Conservation (phyloP, 2,113 vertebrate species). For the Panurus biarmicus region DNA sequence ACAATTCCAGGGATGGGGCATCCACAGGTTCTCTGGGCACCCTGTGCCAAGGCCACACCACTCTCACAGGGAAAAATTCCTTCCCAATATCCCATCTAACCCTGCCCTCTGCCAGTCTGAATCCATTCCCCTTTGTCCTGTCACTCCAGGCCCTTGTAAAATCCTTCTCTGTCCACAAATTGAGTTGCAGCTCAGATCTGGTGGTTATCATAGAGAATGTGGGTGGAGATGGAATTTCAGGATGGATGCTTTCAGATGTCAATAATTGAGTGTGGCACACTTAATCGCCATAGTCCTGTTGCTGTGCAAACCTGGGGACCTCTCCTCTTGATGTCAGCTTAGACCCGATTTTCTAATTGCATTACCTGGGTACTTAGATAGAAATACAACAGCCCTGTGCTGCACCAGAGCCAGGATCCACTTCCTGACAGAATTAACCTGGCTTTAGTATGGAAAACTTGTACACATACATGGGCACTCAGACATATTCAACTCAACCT, state of each 20-base stretch:
- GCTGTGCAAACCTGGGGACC: constrained; percentile 7
- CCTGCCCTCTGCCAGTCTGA: not conserved
- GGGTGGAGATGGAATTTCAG: not conserved
- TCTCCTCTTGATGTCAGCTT: constrained; percentile 60
- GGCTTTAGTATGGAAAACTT: constrained; percentile 38
- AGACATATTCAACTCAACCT: not conserved
- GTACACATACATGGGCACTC: not conserved
- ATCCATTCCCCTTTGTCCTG: not conserved
- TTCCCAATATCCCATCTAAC: not conserved
- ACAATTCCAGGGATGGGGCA: not conserved
- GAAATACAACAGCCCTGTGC: constrained; percentile 18
- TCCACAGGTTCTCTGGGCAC: not conserved
- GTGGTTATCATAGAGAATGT: not conserved
- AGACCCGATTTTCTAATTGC: constrained; percentile 60
- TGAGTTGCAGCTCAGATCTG: constrained; percentile 9
- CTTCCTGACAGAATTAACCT: constrained; percentile 53
- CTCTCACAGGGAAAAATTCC: not conserved
- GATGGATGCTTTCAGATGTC: not conserved
- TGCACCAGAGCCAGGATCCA: not conserved
- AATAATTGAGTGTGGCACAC: constrained; percentile 29
- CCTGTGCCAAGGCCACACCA: not conserved
- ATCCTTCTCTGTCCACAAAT: not conserved
- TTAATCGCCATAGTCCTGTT: constrained; percentile 34
- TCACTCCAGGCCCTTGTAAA: not conserved
- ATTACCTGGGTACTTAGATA: constrained; percentile 72